A percentile compares a stretch with the other conserved stretches of the same genome.
Conservation (phyloP, 2,113 vertebrate species). For the Naja naja region DNA sequence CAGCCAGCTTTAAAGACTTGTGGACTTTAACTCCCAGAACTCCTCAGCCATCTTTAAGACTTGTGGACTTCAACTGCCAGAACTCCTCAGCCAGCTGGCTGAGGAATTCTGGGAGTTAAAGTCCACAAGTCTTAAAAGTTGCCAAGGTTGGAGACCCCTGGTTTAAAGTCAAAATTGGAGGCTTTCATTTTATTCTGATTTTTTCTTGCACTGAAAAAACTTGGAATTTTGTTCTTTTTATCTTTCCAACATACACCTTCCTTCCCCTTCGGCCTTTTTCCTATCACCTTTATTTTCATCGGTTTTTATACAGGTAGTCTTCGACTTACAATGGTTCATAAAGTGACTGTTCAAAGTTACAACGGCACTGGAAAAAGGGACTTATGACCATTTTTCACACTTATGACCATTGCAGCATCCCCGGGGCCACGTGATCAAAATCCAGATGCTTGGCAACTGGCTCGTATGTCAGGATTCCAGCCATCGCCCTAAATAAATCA, state of each 20-base stretch:
- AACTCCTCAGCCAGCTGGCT: too few relatives aligned
- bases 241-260: neutral
- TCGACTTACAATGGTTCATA: neutral
- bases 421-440: fast-evolving
- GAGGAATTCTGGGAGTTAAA: too few relatives aligned
- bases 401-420: neutral
- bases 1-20: too few relatives aligned
- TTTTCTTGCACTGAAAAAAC: neutral
- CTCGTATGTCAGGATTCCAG: too few relatives aligned
- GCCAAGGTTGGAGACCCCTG: too few relatives aligned
- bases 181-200: neutral
- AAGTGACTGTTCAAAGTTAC: neutral
- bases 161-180: neutral
- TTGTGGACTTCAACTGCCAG: too few relatives aligned
- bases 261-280: neutral
- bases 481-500: too few relatives aligned
- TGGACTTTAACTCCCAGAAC: too few relatives aligned
- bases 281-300: neutral
- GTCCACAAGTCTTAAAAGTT: too few relatives aligned
- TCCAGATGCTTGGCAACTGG: neutral
- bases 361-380: neutral
- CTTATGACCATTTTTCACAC: neutral
- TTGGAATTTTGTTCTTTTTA: neutral
- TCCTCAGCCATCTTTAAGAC: too few relatives aligned
- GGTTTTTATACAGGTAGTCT: too few relatives aligned